These are phyloP conservation scores for Pseudolaguvia tuberculata DNA, from an alignment of 2,113 vertebrate species.

Conservation along the genomic window DNA sequence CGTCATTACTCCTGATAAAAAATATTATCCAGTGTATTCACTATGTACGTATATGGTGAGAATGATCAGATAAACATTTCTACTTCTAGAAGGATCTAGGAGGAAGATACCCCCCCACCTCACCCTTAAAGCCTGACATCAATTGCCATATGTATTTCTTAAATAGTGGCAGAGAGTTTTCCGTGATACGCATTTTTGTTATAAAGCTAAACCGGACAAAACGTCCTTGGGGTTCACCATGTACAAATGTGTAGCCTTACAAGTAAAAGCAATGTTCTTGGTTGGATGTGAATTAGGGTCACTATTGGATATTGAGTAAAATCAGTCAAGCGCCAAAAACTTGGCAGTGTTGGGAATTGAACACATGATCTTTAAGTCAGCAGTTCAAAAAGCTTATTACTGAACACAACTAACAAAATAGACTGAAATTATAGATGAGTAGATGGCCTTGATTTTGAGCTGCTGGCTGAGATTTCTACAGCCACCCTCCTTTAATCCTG, in stretches of 20 bases:
- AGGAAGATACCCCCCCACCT: too few species aligned
- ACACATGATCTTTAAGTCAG: too few species aligned
- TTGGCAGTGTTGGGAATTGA: too few species aligned
- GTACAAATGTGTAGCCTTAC: not conserved
- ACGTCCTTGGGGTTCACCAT: not conserved
- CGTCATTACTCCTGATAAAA: conserved; percentile 44
- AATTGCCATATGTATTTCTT: not conserved
- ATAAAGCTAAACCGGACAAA: too few species aligned
- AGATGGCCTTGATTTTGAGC: not conserved
- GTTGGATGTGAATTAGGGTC: not conserved
- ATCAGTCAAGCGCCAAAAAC: not conserved
- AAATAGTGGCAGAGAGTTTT: not conserved
- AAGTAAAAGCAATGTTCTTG: not conserved
- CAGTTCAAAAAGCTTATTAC: too few species aligned
- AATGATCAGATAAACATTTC: not conserved
- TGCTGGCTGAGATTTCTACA: not conserved
- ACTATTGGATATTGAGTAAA: not conserved
- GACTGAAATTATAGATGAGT: not conserved
- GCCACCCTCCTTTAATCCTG: not conserved
- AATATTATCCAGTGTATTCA: not conserved
- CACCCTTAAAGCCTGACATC: not conserved
- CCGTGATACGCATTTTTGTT: not conserved
- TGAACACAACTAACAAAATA: not conserved
- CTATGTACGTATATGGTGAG: not conserved
- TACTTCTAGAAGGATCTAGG: too few species aligned